phyloP scores from a whole-genome alignment of 2,113 vertebrate species.

The Hemiscyllium ocellatum region DNA sequence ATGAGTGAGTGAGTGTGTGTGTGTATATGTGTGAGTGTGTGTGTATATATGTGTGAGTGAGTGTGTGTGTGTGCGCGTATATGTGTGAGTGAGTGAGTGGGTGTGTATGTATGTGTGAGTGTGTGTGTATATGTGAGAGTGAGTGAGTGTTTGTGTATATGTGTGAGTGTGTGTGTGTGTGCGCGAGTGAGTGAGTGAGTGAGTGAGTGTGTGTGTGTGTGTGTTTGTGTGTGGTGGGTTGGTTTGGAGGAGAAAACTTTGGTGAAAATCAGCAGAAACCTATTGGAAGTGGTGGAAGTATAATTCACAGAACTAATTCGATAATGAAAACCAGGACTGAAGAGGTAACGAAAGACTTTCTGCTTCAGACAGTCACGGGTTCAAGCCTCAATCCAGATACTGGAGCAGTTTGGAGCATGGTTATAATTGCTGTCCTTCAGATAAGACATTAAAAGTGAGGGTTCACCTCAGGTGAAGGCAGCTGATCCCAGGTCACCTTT shows the following conservation, averaged over 20 bases:
- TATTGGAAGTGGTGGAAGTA: not conserved
- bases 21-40: no score
- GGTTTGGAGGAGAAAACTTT: not conserved
- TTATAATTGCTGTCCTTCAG: not conserved
- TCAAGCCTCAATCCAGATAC: not conserved
- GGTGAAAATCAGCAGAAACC: not conserved
- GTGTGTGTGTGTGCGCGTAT: no score
- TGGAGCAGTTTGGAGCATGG: not conserved
- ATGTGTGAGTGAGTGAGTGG: no score
- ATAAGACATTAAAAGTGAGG: not conserved
- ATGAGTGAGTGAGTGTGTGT: no score
- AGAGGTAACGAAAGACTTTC: not conserved
- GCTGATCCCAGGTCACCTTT: not conserved
- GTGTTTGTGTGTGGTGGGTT: no score
- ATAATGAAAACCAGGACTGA: not conserved
- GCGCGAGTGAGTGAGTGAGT: accelerated
- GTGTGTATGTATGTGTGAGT: no score
- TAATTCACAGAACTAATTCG: not conserved
- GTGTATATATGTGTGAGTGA: no score
- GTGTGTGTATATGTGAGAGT: no score
- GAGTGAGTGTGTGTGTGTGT: no score
- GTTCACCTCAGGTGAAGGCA: not conserved
- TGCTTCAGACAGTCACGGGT: not conserved
- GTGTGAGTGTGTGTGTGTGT: no score
- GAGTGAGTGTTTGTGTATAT: no score